A percentile compares a stretch with the other conserved stretches of the same genome.
Conservation (phyloP, 2,888 invertebrate species). For the Leuctra nigra region DNA sequence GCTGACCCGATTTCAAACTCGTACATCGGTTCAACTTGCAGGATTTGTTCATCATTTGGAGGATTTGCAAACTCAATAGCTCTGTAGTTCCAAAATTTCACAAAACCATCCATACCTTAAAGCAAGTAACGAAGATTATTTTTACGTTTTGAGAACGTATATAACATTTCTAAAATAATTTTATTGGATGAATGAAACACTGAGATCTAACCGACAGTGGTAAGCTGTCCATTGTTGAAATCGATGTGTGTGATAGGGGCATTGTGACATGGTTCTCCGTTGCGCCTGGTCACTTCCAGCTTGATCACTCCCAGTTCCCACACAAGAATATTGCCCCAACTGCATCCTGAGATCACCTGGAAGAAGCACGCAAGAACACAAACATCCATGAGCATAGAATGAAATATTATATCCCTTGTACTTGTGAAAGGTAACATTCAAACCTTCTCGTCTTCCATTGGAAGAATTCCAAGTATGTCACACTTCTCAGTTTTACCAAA, state of each 20-base stretch:
- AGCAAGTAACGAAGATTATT: too few species aligned
- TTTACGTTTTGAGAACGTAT: too few species aligned
- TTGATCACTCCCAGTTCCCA: constrained; percentile 90
- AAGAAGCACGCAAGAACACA: too few species aligned
- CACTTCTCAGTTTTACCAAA: background rate
- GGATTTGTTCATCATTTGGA: constrained; percentile 67
- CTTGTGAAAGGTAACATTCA: too few species aligned
- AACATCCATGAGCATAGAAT: too few species aligned
- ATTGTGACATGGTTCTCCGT: constrained; percentile 65
- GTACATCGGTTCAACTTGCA: constrained; percentile 81
- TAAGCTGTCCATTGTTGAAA: constrained; percentile 46
- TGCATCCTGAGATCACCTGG: constrained; percentile 74
- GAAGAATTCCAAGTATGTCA: background rate
- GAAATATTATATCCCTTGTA: too few species aligned
- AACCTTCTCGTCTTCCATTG: background rate
- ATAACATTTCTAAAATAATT: too few species aligned
- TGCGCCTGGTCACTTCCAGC: constrained; percentile 68
- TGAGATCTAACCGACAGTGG: constrained; percentile 44
- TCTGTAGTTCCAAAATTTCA: constrained; percentile 88
- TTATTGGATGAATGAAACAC: too few species aligned
- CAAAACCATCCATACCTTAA: constrained; percentile 62
- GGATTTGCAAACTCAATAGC: constrained; percentile 84
- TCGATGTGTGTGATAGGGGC: constrained; percentile 62
- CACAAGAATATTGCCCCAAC: constrained; percentile 86
- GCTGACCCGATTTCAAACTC: constrained; percentile 59